These are phyloP conservation scores for Halcyon badia DNA, from an alignment of 2,797 vertebrate genomes.

Conservation along the genomic window DNA sequence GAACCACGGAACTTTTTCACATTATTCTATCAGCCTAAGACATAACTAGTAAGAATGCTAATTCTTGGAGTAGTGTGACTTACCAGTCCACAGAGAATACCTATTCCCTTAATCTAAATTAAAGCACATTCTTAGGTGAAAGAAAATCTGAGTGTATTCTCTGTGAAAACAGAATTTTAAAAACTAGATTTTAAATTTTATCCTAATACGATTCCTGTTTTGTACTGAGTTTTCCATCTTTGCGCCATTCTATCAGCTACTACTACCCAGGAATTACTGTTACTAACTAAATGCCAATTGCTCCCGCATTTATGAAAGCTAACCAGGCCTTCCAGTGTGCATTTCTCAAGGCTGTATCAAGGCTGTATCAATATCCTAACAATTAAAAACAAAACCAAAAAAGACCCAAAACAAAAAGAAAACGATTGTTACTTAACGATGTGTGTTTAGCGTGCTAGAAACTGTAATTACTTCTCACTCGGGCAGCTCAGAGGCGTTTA, in stretches of 20 bases:
- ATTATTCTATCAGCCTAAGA: not conserved
- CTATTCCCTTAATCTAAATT: accelerated
- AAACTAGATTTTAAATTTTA: not conserved
- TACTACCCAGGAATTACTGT: not conserved
- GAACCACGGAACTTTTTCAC: not conserved
- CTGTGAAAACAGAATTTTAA: accelerated
- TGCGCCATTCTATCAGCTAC: not conserved
- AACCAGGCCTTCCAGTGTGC: not conserved
- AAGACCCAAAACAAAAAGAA: no score
- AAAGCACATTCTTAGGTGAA: accelerated
- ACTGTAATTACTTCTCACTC: not conserved
- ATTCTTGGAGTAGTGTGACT: accelerated
- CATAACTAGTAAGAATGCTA: not conserved
- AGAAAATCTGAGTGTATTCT: accelerated
- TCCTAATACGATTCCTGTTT: accelerated
- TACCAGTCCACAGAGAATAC: accelerated
- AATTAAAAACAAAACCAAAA: not conserved
- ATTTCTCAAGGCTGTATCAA: not conserved
- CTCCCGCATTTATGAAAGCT: not conserved
- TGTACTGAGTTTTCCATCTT: not conserved
- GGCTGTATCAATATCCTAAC: not conserved
- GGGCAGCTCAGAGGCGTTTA: not conserved
- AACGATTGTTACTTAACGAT: not conserved
- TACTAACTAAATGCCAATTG: not conserved
- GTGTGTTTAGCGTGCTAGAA: not conserved